A percentile compares a stretch with the other conserved stretches of the same genome.
phyloP scores from a whole-genome alignment of 2,797 vertebrate species.

The Atherinosoma microstoma region DNA sequence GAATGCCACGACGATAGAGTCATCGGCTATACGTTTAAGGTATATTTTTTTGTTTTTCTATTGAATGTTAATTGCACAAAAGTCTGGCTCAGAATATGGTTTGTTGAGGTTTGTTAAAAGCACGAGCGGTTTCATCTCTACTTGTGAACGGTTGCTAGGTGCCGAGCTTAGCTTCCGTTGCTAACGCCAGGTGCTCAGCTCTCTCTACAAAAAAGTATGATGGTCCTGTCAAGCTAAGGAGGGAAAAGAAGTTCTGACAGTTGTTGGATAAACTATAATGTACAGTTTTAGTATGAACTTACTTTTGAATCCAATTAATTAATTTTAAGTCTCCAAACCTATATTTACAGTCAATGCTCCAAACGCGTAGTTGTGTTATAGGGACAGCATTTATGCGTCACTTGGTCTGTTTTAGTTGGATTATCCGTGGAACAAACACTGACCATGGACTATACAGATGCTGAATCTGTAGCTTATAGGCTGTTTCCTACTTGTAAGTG shows the following conservation, averaged over 20 bases:
- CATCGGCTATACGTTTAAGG: background rate
- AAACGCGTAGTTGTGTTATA: too few relatives aligned
- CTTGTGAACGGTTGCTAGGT: slow-evolving; percentile 50
- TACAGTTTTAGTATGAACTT: background rate
- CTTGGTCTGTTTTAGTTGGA: too few relatives aligned
- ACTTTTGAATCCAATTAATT: background rate
- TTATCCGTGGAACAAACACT: background rate
- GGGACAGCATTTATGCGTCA: too few relatives aligned
- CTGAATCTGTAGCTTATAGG: background rate
- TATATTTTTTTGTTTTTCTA: background rate
- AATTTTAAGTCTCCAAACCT: background rate
- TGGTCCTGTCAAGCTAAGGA: too few relatives aligned
- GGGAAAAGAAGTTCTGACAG: too few relatives aligned
- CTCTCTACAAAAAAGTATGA: background rate
- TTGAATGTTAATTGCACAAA: background rate
- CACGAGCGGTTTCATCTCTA: background rate
- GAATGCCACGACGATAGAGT: background rate
- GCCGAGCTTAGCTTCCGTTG: slow-evolving; percentile 38
- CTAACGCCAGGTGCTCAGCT: slow-evolving; percentile 14
- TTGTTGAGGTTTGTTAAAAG: background rate
- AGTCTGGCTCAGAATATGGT: background rate
- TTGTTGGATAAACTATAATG: background rate
- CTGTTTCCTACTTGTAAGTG: background rate
- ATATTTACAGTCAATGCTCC: too few relatives aligned
- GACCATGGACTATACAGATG: background rate